phyloP scores from a whole-genome alignment of 2,113 vertebrate genomes.

The Lepus timidus region DNA sequence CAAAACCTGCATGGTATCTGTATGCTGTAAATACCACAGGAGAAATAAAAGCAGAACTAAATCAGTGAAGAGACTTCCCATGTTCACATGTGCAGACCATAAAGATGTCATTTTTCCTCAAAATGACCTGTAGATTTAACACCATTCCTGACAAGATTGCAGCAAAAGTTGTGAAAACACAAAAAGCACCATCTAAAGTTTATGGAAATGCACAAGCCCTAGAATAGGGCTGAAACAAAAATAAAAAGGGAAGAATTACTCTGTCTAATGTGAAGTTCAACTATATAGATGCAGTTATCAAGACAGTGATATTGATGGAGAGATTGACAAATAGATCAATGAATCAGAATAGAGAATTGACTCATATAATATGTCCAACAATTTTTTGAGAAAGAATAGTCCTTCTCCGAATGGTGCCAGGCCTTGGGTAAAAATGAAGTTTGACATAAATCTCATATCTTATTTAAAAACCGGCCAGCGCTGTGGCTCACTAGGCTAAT shows the following conservation, averaged over 20 bases:
- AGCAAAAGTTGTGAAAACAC: neutral
- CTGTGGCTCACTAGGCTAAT: no score
- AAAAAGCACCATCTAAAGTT: neutral
- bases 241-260: neutral
- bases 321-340: neutral
- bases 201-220: neutral
- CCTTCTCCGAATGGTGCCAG: neutral
- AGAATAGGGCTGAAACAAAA: neutral
- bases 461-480: neutral
- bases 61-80: neutral
- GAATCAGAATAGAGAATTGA: neutral
- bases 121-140: neutral
- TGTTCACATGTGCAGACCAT: neutral
- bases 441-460: neutral
- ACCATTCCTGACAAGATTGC: neutral
- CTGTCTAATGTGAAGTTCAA: neutral
- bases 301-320: neutral
- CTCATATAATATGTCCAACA: neutral
- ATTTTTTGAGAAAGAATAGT: neutral
- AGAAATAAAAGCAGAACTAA: neutral
- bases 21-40: neutral
- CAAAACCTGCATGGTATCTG: neutral
- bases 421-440: neutral
- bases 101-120: neutral
- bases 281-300: neutral